A percentile compares a stretch with the other conserved stretches of the same genome.
Conservation (phyloP, 2,888 invertebrate genomes). For the Romanomermis culicivorax region DNA sequence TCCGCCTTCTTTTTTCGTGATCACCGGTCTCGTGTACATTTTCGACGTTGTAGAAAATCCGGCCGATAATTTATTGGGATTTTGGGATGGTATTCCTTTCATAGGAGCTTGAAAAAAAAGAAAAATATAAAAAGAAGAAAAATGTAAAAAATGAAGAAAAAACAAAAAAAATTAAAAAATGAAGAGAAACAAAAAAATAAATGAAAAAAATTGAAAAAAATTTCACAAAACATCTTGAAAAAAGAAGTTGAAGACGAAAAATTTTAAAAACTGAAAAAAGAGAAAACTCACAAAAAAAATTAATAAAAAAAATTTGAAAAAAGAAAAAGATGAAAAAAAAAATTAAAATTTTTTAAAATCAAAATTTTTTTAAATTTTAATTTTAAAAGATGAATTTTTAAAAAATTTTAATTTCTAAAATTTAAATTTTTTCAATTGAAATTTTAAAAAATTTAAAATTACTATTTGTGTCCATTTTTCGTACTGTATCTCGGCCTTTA, state of each 20-base stretch:
- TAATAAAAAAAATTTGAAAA: neutral
- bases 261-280: no score
- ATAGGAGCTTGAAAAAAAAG: conserved; percentile 47
- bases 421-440: conserved; percentile 1
- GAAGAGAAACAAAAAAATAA: neutral
- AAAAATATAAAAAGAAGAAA: neutral
- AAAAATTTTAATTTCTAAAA: conserved; percentile 3
- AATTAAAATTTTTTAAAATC: conserved; percentile 2
- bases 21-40: conserved; percentile 15
- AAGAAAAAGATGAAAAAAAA: neutral
- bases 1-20: conserved; percentile 52
- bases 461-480: conserved; percentile 92
- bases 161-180: neutral
- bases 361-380: conserved; percentile 4
- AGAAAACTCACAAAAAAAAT: no score
- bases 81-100: conserved; percentile 68
- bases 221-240: conserved; percentile 8
- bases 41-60: conserved; percentile 20
- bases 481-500: conserved; percentile 62
- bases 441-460: conserved; percentile 32
- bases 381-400: neutral
- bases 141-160: neutral
- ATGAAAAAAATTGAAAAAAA: neutral
- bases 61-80: conserved; percentile 37
- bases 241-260: no score